Percentiles rank a stretch among this genome's conserved stretches.
phyloP scores from a whole-genome alignment of 1,140 invertebrate species.

The Amphibalanus amphitrite region DNA sequence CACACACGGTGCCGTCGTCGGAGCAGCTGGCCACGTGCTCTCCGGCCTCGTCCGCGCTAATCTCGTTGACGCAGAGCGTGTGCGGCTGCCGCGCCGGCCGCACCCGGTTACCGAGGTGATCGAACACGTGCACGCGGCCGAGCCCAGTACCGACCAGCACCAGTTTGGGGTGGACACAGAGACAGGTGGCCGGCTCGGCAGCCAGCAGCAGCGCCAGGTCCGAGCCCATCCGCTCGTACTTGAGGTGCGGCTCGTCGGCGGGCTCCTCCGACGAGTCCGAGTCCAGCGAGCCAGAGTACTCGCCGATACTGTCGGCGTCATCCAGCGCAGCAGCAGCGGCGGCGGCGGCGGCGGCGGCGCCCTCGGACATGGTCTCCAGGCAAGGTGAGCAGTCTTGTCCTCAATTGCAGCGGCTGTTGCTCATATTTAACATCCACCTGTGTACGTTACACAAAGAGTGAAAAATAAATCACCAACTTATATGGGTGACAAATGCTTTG shows the following conservation, averaged over 20 bases:
- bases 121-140: conserved; percentile 73
- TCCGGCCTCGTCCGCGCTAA: conserved; percentile 79
- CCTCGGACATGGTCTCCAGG: too few species aligned
- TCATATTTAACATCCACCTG: too few species aligned
- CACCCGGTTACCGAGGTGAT: conserved; percentile 78
- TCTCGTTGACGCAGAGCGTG: conserved; percentile 76
- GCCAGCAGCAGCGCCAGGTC: conserved; percentile 67
- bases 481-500: too few species aligned
- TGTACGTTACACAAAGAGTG: too few species aligned
- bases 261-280: conserved; percentile 23
- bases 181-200: conserved; percentile 75
- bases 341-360: too few species aligned
- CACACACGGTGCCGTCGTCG: conserved; percentile 69
- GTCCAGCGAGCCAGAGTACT: not conserved
- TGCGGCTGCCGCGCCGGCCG: conserved; percentile 56
- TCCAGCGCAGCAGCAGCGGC: too few species aligned
- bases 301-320: not conserved
- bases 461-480: too few species aligned
- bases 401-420: too few species aligned
- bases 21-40: conserved; percentile 87
- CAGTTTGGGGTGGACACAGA: conserved; percentile 86
- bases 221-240: conserved; percentile 74
- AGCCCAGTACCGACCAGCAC: conserved; percentile 78
- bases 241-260: conserved; percentile 78
- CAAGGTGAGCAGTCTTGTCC: too few species aligned